Percentiles rank a stretch among this genome's conserved stretches.
These are phyloP conservation scores for Gallinago solitaria DNA, from an alignment of 2,797 vertebrate species.

Conservation along the genomic window DNA sequence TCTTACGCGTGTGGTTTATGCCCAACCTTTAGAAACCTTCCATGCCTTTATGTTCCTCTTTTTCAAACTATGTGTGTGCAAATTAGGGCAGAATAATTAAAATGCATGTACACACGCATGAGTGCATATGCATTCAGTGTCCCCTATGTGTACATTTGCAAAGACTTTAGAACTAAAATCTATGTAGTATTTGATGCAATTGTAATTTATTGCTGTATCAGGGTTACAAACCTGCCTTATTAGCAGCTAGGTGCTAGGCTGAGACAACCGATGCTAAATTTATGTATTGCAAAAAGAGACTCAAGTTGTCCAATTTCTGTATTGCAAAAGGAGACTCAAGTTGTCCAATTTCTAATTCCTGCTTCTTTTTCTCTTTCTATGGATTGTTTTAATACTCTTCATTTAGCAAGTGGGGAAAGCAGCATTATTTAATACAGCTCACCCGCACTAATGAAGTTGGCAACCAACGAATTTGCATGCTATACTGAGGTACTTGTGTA, in stretches of 20 bases:
- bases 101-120: accelerated
- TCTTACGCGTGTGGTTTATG: accelerated
- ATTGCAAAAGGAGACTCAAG: background rate
- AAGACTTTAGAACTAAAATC: background rate
- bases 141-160: background rate
- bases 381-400: conserved; percentile 32
- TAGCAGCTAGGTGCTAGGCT: background rate
- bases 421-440: conserved; percentile 24
- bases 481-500: conserved; percentile 54
- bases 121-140: background rate
- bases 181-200: background rate
- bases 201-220: background rate
- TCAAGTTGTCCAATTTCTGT: background rate
- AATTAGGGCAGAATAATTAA: background rate
- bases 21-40: background rate
- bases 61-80: background rate
- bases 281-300: background rate
- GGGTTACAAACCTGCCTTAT: background rate
- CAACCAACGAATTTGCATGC: conserved; percentile 36
- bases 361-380: background rate
- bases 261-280: background rate
- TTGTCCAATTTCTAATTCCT: background rate
- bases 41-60: background rate
- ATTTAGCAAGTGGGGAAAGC: conserved; percentile 8
- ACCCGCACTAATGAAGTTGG: conserved; percentile 6